Evolutionary conservation across 2,113 vertebrate species (phyloP).

Genomic region (Melanerpes formicivorus): DNA sequence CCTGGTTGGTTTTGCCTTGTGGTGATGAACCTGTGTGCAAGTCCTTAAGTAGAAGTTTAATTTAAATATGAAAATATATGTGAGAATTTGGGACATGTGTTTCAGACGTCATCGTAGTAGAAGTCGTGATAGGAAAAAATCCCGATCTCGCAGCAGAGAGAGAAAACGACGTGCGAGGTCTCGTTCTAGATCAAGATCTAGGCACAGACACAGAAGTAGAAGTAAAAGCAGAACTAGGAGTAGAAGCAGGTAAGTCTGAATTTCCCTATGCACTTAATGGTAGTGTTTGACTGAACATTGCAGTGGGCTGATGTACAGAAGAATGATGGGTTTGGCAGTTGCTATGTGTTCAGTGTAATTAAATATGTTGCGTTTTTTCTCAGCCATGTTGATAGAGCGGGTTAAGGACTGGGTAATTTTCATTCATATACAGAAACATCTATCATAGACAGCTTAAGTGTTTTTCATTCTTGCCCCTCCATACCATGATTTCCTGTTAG

Average conservation of each 20-base stretch:
- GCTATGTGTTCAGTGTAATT: background rate
- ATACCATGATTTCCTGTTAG: background rate
- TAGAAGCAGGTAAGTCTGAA: conserved; percentile 86
- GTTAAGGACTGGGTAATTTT: background rate
- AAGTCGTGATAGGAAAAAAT: conserved; percentile 89
- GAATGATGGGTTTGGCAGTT: background rate
- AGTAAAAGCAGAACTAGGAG: conserved; percentile 92
- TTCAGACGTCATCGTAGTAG: conserved; percentile 90
- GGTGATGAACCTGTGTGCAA: background rate
- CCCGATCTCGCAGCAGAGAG: conserved; percentile 90
- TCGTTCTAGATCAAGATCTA: conserved; percentile 89
- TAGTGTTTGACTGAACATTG: accelerated
- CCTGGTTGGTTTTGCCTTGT: background rate
- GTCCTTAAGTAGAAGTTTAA: background rate
- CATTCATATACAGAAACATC: background rate
- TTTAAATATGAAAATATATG: background rate
- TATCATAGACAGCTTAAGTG: background rate
- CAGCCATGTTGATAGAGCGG: background rate
- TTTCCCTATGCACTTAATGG: accelerated
- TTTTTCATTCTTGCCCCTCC: background rate
- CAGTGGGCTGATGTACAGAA: background rate
- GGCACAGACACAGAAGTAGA: conserved; percentile 88
- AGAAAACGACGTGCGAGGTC: conserved; percentile 88
- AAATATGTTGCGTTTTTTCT: background rate
- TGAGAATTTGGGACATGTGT: background rate